Evolutionary conservation across 1,140 invertebrate genomes (phyloP), one percentile per base, ranked within the genome.

Genomic region (Pomacea maculata): DNA sequence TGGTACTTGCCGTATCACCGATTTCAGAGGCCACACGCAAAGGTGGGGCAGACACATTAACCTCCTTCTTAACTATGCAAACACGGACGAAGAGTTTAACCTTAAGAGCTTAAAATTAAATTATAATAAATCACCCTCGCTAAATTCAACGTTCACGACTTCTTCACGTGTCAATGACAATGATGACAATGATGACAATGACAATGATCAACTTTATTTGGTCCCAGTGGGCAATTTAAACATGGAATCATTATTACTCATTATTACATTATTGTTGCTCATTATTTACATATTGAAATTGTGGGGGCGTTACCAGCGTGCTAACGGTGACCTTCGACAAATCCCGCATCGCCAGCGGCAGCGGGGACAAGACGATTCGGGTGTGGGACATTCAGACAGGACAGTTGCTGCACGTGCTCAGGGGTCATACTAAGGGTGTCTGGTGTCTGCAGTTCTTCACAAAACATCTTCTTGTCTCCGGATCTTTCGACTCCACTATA

Each of bases 381-480:
- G 84, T 91, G 21, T 91, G 89, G 89, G 85, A 88, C 81, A 84
- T 90, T 52, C 85, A 82, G 75, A 85, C 86, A 12, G 87, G 86
- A 14, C 83, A 82, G 57, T 81, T 85, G 64, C 45, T 83, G n/a
- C 83, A 87, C 34, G 87, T 87, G 21, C 82, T 91, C 1, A 86
- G 84, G 70, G 90, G 89, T 1, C 90, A 91, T 82, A 81, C 81
- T 21, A 86, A 86, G 67, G 89, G 89, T 29, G 85, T 91, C 17
- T 91, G 89, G 89, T 89, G 88, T 79, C 84, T 91, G 3, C 85
- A 88, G 79, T 90, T 91, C 85, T 88, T 87, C 72, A 90, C 89
- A 17, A 83, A 87, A 57, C 82, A 85, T 73, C 83, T 90, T 5
- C 85, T 91, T 34, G 70, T 90, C 57, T 89, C 87, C 78, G 90